These are phyloP conservation scores for Dasypogon diadema DNA, from an alignment of 2,888 invertebrate genomes.

Conservation along the genomic window DNA sequence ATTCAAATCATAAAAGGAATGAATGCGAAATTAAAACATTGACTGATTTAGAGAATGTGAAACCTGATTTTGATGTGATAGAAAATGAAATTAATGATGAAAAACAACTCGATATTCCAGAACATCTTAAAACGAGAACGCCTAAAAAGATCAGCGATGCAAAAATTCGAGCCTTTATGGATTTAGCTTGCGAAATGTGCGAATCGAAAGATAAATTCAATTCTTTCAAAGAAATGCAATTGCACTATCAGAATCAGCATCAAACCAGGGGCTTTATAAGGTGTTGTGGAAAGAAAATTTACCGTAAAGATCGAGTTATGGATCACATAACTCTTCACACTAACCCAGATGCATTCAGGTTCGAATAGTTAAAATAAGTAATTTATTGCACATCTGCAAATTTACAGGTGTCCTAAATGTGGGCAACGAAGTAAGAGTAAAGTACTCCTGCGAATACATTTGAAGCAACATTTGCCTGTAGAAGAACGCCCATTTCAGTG, in stretches of 20 bases:
- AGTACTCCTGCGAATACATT: constrained; percentile 54
- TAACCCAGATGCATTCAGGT: constrained; percentile 56
- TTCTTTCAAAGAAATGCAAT: constrained; percentile 56
- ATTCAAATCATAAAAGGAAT: no score
- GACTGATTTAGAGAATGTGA: no score
- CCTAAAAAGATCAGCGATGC: constrained; percentile 55
- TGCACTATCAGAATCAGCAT: constrained; percentile 53
- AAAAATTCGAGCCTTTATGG: constrained; percentile 55
- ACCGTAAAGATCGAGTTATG: constrained; percentile 55
- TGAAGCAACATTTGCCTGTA: constrained; percentile 57
- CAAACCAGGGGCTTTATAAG: constrained; percentile 53
- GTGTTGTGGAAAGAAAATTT: constrained; percentile 56
- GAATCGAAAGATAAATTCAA: constrained; percentile 28
- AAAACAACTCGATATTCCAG: constrained; percentile 49
- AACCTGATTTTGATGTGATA: no score
- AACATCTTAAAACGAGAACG: constrained; percentile 53
- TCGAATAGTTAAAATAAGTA: neutral
- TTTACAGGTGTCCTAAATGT: constrained; percentile 54
- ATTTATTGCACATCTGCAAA: neutral
- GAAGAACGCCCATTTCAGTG: constrained; percentile 56
- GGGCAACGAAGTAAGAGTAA: constrained; percentile 55
- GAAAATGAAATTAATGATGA: neutral
- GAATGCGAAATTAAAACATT: neutral
- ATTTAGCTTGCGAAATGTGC: constrained; percentile 54
- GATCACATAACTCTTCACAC: constrained; percentile 56